Evolutionary conservation across 2,797 vertebrate genomes (phyloP), one percentile per base, ranked within the genome.

Genomic region (Pseudocheirus occidentalis): DNA sequence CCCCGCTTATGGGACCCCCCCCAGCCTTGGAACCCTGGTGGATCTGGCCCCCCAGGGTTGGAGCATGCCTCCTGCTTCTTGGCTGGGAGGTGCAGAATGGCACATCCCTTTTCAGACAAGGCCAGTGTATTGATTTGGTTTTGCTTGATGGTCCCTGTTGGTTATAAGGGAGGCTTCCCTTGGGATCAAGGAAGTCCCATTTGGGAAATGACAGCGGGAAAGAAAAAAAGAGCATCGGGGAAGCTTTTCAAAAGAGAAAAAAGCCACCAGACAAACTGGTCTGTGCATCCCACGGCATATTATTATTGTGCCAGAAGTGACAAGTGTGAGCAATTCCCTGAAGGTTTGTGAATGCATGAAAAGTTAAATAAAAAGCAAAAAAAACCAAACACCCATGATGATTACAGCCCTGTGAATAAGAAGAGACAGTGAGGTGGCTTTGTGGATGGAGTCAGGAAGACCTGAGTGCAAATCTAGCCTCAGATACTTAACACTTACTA

Each of bases 51-150:
- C 46, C 18, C 0, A 9, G 27, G 91, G 57, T 54, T 55, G 1
- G 34, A 31, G 56, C 18, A 16, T 7, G 3, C 40, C 31, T 13
- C 31, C 4, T 53, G 40, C 73, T 46, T 50, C 46, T 29, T 18
- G n/a, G 6, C 0, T 0, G 55, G 40, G 28, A 28, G 46, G 11
- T 34, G 55, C 40, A 52, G 9, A 1, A 31, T 34, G 34, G 2
- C 5, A 56, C 50, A 50, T 73, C 58, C 57, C 14, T n/a, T 46
- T 29, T 13, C 90, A 34, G 52, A 10, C 53, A 13, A 92, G 87
- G 16, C 18, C 55, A 40, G 66, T 18, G 89, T 0, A 0, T 34
- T 12, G 73, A 57, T 12, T n/a, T 27, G 54, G 14, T n/a, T 18
- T n/a, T 11, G 29, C 31, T 55, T 55, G 54, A 4, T 14, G 4